Evolutionary conservation across 1,140 invertebrate species (phyloP).

Genomic region (Euglossa dilemma): DNA sequence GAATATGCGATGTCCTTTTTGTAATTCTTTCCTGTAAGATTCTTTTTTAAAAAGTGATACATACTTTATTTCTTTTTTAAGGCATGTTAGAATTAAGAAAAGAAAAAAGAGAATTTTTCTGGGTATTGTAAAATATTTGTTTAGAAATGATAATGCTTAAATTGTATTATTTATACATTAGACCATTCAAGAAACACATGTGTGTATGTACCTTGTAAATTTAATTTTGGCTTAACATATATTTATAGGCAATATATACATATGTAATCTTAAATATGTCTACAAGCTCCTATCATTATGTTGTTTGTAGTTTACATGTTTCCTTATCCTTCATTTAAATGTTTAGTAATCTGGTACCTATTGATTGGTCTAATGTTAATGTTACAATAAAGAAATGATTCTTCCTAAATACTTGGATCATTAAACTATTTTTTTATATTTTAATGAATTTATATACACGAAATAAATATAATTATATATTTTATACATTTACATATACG

Average conservation of each 20-base stretch:
- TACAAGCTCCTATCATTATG: slow-evolving; percentile 17
- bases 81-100: background rate
- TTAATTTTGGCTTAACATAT: slow-evolving; percentile 54
- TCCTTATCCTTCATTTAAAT: background rate
- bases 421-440: slow-evolving; percentile 7
- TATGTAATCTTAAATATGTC: slow-evolving; percentile 31
- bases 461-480: background rate
- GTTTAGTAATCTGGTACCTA: background rate
- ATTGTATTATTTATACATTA: slow-evolving; percentile 47
- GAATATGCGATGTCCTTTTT: slow-evolving; percentile 28
- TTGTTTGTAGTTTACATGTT: slow-evolving; percentile 19
- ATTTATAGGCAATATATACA: slow-evolving; percentile 18
- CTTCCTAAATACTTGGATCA: background rate
- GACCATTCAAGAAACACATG: slow-evolving; percentile 14
- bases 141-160: background rate
- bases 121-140: slow-evolving; percentile 13
- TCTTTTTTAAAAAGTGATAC: background rate
- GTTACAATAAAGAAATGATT: background rate
- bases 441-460: background rate
- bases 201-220: slow-evolving; percentile 41
- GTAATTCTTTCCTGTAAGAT: background rate
- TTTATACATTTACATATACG: background rate
- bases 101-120: background rate
- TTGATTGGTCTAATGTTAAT: background rate
- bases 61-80: background rate